These are phyloP conservation scores for Xylocampa areola DNA, from an alignment of 2,888 invertebrate species.

Conservation along the genomic window DNA sequence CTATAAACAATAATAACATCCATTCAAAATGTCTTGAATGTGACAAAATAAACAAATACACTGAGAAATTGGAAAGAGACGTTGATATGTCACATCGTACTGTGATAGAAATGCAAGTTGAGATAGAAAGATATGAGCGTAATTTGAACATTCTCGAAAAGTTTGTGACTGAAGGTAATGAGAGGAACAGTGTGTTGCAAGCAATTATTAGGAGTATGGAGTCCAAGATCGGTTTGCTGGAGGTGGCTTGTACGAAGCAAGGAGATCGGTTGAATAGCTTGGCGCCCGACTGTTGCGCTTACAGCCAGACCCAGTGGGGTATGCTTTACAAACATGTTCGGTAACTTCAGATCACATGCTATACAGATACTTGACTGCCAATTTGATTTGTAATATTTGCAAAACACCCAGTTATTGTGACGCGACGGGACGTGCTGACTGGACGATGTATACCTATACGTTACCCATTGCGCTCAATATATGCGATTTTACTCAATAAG, in stretches of 20 bases:
- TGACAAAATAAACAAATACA: conserved; percentile 62
- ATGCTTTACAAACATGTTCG: conserved; percentile 42
- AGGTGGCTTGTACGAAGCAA: conserved; percentile 70
- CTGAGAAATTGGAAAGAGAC: conserved; percentile 71
- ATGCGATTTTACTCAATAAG: too few species aligned
- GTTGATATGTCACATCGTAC: conserved; percentile 60
- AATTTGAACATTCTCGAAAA: conserved; percentile 72
- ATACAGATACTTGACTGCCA: conserved; percentile 1
- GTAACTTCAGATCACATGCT: conserved; percentile 21
- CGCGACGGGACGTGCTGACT: too few species aligned
- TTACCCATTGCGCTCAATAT: too few species aligned
- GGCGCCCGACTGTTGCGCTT: conserved; percentile 61
- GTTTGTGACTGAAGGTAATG: conserved; percentile 68
- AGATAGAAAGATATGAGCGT: conserved; percentile 72
- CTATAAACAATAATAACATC: conserved; percentile 61
- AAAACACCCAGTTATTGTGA: too few species aligned
- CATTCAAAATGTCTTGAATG: conserved; percentile 72
- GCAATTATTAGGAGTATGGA: conserved; percentile 67
- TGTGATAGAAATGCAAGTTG: conserved; percentile 67
- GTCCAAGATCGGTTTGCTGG: conserved; percentile 67
- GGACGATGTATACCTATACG: too few species aligned
- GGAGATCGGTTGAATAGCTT: conserved; percentile 64
- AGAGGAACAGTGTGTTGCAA: conserved; percentile 69
- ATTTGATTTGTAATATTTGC: too few species aligned
- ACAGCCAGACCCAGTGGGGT: conserved; percentile 71